phyloP scores from a whole-genome alignment of 2,113 vertebrate genomes.

The Ageneiosus marmoratus region DNA sequence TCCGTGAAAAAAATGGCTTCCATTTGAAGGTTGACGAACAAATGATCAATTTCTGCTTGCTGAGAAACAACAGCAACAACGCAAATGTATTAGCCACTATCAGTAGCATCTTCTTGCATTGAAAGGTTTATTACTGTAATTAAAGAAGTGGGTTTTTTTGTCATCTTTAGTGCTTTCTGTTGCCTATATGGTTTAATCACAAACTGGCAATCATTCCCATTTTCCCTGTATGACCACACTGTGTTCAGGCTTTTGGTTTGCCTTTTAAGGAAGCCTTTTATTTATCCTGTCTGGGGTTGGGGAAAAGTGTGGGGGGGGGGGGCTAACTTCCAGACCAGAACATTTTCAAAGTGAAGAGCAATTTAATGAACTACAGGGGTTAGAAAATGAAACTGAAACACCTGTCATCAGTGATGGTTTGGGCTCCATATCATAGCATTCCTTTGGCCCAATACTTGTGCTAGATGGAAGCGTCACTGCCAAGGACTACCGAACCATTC shows the following conservation, averaged over 20 bases:
- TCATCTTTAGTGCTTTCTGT: not conserved
- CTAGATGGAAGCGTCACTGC: no score
- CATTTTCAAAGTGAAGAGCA: not conserved
- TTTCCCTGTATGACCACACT: not conserved
- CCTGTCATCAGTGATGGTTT: no score
- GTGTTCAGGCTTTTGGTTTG: not conserved
- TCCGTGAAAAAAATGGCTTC: slow-evolving; percentile 77
- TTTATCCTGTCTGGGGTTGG: not conserved
- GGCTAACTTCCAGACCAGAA: not conserved
- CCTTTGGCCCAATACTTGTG: no score
- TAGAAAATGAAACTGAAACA: no score
- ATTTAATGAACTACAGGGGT: no score
- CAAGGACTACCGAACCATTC: no score
- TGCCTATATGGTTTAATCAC: not conserved
- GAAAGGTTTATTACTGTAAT: not conserved
- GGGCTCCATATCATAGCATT: no score
- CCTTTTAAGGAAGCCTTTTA: not conserved
- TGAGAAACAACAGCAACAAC: slow-evolving; percentile 52
- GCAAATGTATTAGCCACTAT: not conserved
- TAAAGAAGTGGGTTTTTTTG: not conserved
- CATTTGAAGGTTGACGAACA: slow-evolving; percentile 80
- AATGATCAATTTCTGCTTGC: slow-evolving; percentile 79
- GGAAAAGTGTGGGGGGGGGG: no score
- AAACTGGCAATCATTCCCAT: not conserved
- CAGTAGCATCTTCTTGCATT: not conserved